Percentiles rank a stretch among this genome's conserved stretches.
These are phyloP conservation scores for Drosophila obscura DNA, from an alignment of 1,140 invertebrate genomes.

Conservation along the genomic window DNA sequence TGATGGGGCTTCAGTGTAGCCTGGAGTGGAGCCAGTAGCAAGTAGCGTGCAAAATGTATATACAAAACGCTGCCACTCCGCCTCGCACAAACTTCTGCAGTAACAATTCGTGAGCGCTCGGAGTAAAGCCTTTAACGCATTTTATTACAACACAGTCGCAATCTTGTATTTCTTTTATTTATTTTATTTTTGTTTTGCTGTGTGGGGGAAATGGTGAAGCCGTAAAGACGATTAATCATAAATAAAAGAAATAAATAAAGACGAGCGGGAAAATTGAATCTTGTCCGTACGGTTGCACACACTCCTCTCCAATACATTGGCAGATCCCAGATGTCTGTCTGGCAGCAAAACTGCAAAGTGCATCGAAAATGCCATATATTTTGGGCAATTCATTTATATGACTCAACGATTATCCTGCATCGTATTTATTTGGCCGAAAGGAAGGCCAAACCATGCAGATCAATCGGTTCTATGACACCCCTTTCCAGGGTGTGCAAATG, in stretches of 20 bases:
- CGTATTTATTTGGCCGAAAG: too few relatives aligned
- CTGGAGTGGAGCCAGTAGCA: background rate
- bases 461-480: too few relatives aligned
- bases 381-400: too few relatives aligned
- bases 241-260: conserved; percentile 35
- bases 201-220: conserved; percentile 5
- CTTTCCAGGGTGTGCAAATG: too few relatives aligned
- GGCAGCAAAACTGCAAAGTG: too few relatives aligned
- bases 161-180: background rate
- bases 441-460: too few relatives aligned
- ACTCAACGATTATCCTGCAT: too few relatives aligned
- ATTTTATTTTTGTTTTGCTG: background rate
- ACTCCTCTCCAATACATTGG: background rate
- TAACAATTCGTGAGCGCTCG: conserved; percentile 14
- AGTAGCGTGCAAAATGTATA: background rate
- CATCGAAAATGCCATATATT: too few relatives aligned
- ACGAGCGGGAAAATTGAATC: conserved; percentile 27
- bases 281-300: background rate
- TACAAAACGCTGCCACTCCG: too few relatives aligned
- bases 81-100: background rate
- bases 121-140: conserved; percentile 34
- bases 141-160: conserved; percentile 34
- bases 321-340: background rate
- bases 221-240: conserved; percentile 48
- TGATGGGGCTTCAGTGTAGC: background rate